Base-by-base conservation (phyloP, 1,140 invertebrate genomes). In the Trinorchestia longiramus region DNA sequence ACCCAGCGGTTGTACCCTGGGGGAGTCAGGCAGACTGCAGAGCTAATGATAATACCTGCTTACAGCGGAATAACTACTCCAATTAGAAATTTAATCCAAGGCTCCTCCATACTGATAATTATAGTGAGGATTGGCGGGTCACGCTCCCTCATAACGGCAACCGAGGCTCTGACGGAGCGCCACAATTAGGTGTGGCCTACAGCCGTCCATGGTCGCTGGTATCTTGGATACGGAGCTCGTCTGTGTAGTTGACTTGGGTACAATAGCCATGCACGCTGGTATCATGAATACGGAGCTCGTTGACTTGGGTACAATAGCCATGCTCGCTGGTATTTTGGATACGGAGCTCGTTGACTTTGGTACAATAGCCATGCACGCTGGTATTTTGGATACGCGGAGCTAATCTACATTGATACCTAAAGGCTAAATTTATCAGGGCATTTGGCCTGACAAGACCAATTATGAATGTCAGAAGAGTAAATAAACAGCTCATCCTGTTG, bases 31-130 rank as follows among this genome's bases (percentile, higher is more conserved):
- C 87, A 36, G 36, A 87, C 41, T 36, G 87, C 87, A 87, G 87
- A 36, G 36, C 36, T n/a, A n/a, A 87, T 87, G 41, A n/a, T 87
- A 36, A 87, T 87, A 40, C 87, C 87, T 40, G 87, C 87, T 40
- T 36, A 87, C 41, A 8, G 41, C 41, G 41, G 41, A 87, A 87
- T 87, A 41, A 87, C 36, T 41, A 40, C 41, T 36, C 11, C 36
- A 87, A 87, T 87, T 87, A 87, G 87, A 87, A 87, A 87, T 87
- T 87, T 87, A 87, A 87, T 87, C 4, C 87, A 40, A 87, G 87
- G 87, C 87, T 36, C 87, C 4, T 87, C 4, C 87, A 87, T 40
- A 36, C 47, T 53, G 47, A 53, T 53, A 53, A 87, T 87, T n/a
- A 87, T 8, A 41, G 36, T 36, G 87, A 40, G 87, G 4, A 8